phyloP scores from a whole-genome alignment of 2,888 invertebrate genomes.

The Amphipyra berbera region DNA sequence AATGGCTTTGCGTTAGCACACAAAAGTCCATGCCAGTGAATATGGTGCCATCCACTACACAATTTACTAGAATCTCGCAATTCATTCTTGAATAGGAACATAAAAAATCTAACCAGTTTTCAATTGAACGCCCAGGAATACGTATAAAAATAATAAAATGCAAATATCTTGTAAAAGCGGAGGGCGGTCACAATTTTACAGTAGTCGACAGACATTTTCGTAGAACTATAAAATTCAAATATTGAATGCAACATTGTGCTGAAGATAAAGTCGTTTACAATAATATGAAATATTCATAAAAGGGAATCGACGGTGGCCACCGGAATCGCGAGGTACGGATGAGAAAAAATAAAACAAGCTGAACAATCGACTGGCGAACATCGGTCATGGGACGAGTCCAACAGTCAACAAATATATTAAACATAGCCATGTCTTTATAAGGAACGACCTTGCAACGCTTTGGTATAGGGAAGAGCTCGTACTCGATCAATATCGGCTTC shows the following conservation, averaged over 20 bases:
- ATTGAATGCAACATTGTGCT: constrained; percentile 80
- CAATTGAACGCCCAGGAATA: constrained; percentile 39
- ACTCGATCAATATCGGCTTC: constrained; percentile 72
- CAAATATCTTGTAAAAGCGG: constrained; percentile 50
- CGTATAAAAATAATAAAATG: constrained; percentile 54
- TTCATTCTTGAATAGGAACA: constrained; percentile 33
- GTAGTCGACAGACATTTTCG: constrained; percentile 69
- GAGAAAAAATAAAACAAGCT: constrained; percentile 70
- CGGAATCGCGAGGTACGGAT: constrained; percentile 69
- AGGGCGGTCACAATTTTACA: constrained; percentile 64
- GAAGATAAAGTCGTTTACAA: constrained; percentile 84
- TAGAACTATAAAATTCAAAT: constrained; percentile 78
- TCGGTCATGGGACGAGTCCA: constrained; percentile 60
- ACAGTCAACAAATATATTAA: constrained; percentile 62
- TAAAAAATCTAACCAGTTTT: constrained; percentile 43
- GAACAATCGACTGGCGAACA: constrained; percentile 71
- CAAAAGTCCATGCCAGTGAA: constrained; percentile 25
- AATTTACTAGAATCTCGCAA: constrained; percentile 32
- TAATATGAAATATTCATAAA: constrained; percentile 88
- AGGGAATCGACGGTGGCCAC: constrained; percentile 76
- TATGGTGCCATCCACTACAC: constrained; percentile 26
- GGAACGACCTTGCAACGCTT: constrained; percentile 68
- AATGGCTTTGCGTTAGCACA: constrained; percentile 7
- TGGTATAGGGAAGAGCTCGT: constrained; percentile 61
- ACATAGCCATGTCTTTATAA: constrained; percentile 60